These are phyloP conservation scores for Acromyrmex heyeri DNA, from an alignment of 1,140 invertebrate genomes.

Conservation along the genomic window DNA sequence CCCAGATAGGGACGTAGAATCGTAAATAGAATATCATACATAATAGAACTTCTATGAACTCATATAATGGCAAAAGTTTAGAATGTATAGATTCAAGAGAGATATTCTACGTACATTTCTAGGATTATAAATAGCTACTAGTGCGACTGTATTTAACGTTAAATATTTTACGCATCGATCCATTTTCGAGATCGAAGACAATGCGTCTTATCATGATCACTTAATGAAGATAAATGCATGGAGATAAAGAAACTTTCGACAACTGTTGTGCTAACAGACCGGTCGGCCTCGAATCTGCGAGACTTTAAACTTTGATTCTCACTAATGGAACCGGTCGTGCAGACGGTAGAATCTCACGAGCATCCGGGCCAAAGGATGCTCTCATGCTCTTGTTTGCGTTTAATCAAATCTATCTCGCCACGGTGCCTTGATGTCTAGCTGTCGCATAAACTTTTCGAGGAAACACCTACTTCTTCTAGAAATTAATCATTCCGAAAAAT, in stretches of 20 bases:
- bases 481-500: neutral
- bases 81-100: slow-evolving; percentile 8
- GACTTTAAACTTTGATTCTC: slow-evolving; percentile 55
- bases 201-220: neutral
- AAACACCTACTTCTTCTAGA: neutral
- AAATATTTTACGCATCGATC: neutral
- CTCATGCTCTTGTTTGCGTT: slow-evolving; percentile 46
- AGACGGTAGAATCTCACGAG: slow-evolving; percentile 53
- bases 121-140: slow-evolving; percentile 8
- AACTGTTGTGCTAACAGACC: neutral
- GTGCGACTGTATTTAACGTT: neutral
- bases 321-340: slow-evolving; percentile 22
- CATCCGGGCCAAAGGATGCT: slow-evolving; percentile 26
- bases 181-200: neutral
- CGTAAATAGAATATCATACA: slow-evolving; percentile 14
- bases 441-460: neutral
- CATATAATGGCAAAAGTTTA: neutral
- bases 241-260: slow-evolving; percentile 10
- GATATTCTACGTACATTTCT: neutral
- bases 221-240: neutral
- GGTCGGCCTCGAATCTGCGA: neutral
- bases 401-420: slow-evolving; percentile 54
- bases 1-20: neutral
- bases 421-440: slow-evolving; percentile 30
- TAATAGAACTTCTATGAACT: neutral